Conservation (phyloP, 2,113 vertebrate genomes). For the Craseonycteris thonglongyai region DNA sequence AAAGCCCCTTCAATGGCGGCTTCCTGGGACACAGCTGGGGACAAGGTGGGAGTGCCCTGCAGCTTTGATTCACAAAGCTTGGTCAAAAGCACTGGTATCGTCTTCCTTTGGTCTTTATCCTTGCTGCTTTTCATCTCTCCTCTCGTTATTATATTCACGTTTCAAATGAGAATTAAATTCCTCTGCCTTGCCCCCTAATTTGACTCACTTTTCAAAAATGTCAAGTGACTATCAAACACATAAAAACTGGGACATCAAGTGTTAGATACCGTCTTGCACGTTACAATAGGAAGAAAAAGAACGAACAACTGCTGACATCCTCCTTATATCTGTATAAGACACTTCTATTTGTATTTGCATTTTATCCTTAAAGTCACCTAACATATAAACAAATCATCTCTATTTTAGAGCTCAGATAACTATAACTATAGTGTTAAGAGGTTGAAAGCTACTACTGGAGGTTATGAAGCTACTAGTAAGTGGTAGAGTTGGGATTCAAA, state of each 20-base stretch:
- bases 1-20: neutral
- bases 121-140: conserved; percentile 43
- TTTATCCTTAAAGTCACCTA: neutral
- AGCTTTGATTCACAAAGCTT: conserved; percentile 50
- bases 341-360: neutral
- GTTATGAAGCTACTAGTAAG: neutral
- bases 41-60: neutral
- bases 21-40: neutral
- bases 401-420: neutral
- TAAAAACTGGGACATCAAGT: neutral
- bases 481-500: neutral
- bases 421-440: neutral
- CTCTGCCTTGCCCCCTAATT: neutral
- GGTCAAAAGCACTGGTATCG: neutral
- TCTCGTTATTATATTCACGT: neutral
- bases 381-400: neutral
- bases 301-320: neutral
- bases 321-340: neutral
- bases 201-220: conserved; percentile 34
- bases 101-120: conserved; percentile 31
- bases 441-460: neutral
- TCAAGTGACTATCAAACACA: neutral
- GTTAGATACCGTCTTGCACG: neutral
- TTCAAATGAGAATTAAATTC: conserved; percentile 48
- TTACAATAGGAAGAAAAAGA: neutral